Base-by-base conservation (phyloP, 2,888 invertebrate genomes). In the Pomacea canaliculata region DNA sequence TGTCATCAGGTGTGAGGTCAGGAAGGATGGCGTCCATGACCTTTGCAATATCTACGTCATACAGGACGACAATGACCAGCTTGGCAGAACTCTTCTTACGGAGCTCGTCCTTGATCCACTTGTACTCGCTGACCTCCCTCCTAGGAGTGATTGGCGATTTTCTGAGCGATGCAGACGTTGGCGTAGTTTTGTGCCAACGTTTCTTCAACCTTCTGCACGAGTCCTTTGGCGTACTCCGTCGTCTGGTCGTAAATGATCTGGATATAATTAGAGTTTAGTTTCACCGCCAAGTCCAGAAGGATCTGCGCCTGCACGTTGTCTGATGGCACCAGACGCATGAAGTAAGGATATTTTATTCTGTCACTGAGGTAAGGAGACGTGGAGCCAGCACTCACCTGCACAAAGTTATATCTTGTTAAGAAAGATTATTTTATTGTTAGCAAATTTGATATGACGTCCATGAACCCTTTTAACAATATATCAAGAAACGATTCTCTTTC, bases 261-360 rank as follows among this genome's bases (percentile, higher is more conserved):
- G 7, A 80, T 70, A n/a, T 75, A 73, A 70, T 76, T 76, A 12
- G 78, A 71, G 16, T 77, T 77, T n/a, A 76, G n/a, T 3, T 62
- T 65, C 19, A 77, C 62, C 0, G 79, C 78, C 0, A 76, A 63
- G 27, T 78, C 66, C 49, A 80, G 71, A 73, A 80, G 10, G 51
- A 84, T 83, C 78, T 81, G 70, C 16, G 80, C 73, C 75, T 84
- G 83, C 12, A 81, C 62, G 19, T 74, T 73, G 75, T 87, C 87
- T 9, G 87, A 82, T 0, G 87, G 83, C 16, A 84, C 83, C 73
- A 86, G 82, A n/a, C 87, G 79, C 79, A 86, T 71, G 79, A 86
- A 86, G 77, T 83, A 85, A 4, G 87, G 86, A 65, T 82, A 84
- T 10, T 73, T 76, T 0, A 49, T 60, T 60, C 82, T 84, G 76